A percentile compares a stretch with the other conserved stretches of the same genome.
Evolutionary conservation across 2,113 vertebrate species (phyloP).

Genomic region (Muntiacus muntjak): DNA sequence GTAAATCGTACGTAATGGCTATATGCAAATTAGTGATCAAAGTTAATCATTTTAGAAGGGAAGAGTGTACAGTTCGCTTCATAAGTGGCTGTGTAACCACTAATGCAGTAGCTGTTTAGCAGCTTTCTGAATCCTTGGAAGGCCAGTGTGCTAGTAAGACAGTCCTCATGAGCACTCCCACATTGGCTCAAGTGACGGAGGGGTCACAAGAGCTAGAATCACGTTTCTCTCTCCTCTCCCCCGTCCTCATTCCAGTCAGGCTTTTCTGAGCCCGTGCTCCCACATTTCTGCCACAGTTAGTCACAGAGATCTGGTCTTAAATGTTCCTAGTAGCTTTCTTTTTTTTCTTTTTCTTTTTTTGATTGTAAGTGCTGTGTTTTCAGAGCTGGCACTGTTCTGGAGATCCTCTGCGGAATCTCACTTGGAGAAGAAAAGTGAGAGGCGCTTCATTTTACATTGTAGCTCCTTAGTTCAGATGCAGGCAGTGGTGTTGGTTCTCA

Average conservation of each 20-base stretch:
- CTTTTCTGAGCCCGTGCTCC: background rate
- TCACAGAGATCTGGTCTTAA: background rate
- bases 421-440: background rate
- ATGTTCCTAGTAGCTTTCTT: background rate
- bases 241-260: background rate
- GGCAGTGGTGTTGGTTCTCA: background rate
- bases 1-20: conserved; percentile 9
- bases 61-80: background rate
- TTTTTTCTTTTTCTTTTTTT: background rate
- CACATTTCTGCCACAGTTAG: no score
- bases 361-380: background rate
- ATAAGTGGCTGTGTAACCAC: background rate
- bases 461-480: background rate
- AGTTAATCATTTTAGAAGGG: background rate
- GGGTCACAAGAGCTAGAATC: background rate
- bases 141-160: background rate
- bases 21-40: background rate
- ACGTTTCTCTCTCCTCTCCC: background rate
- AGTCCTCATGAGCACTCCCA: background rate
- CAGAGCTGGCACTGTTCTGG: background rate
- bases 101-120: background rate
- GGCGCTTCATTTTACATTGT: background rate
- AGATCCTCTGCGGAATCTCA: background rate
- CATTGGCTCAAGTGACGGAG: background rate
- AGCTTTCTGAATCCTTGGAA: background rate